Evolutionary conservation across 2,113 vertebrate genomes (phyloP).

Genomic region (Brachyhypopomus gauderio): DNA sequence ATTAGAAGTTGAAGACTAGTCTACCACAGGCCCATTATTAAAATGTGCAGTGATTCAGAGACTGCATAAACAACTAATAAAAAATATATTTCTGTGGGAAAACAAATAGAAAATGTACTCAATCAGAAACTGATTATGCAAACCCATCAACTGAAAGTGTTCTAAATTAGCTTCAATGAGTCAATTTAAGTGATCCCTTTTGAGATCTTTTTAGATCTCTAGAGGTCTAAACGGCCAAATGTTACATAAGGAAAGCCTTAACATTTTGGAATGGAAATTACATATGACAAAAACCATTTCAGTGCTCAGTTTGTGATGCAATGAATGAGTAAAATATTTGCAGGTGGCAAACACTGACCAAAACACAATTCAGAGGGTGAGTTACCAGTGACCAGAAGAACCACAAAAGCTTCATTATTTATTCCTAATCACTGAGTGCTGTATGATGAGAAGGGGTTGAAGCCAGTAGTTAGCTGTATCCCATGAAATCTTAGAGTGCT

Average conservation of each 20-base stretch:
- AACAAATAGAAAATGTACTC: neutral
- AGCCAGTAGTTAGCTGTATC: too few relatives aligned
- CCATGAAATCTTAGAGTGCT: neutral
- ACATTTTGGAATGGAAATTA: neutral
- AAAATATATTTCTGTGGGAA: neutral
- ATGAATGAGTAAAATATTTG: slow-evolving; percentile 38
- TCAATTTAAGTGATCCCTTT: neutral
- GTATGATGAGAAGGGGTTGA: too few relatives aligned
- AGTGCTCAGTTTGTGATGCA: slow-evolving; percentile 24
- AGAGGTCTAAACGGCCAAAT: neutral
- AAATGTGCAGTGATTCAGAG: neutral
- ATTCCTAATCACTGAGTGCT: neutral
- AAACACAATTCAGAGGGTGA: slow-evolving; percentile 26
- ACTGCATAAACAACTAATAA: neutral
- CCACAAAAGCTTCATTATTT: slow-evolving; percentile 12
- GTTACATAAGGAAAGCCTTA: neutral
- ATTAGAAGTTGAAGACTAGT: slow-evolving; percentile 48
- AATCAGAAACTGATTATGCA: neutral
- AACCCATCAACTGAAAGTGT: neutral
- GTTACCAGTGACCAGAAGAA: neutral
- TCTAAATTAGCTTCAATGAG: neutral
- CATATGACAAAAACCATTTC: neutral
- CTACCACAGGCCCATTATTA: slow-evolving; percentile 8
- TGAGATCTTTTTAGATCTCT: neutral
- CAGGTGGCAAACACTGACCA: slow-evolving; percentile 13